phyloP scores from a whole-genome alignment of 2,113 vertebrate genomes.

The Fregata magnificens region DNA sequence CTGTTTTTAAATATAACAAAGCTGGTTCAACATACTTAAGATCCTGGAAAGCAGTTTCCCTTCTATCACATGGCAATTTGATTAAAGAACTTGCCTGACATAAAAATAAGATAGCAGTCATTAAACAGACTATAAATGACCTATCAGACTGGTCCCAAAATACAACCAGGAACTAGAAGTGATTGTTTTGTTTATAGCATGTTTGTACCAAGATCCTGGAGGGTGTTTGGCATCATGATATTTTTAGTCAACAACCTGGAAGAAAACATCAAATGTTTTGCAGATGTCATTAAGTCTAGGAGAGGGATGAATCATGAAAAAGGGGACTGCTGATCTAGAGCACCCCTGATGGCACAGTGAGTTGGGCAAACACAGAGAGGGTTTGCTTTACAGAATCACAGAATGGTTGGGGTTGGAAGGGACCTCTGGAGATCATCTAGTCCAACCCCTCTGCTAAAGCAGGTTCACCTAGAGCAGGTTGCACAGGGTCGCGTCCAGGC shows the following conservation, averaged over 20 bases:
- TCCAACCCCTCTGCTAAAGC: too few species aligned
- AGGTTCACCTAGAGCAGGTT: too few species aligned
- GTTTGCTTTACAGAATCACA: background rate
- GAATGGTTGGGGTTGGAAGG: too few species aligned
- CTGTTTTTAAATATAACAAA: background rate
- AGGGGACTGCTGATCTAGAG: background rate
- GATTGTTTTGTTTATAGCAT: background rate
- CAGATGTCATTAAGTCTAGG: background rate
- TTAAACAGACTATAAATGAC: slow-evolving; percentile 6
- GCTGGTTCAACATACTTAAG: background rate
- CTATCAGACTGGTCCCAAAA: background rate
- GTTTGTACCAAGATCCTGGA: background rate
- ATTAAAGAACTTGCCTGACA: slow-evolving; percentile 13
- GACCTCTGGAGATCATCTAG: too few species aligned
- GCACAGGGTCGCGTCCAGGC: too few species aligned
- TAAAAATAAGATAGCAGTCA: slow-evolving; percentile 1
- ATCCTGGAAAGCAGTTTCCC: background rate
- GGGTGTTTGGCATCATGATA: background rate
- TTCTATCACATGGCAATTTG: background rate
- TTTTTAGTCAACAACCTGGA: background rate
- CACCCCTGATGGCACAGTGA: background rate
- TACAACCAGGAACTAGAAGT: background rate
- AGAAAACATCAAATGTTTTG: background rate
- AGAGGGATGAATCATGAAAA: background rate
- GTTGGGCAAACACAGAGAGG: background rate